Evolutionary conservation across 2,113 vertebrate species (phyloP).

Genomic region (Megatriorchis doriae): DNA sequence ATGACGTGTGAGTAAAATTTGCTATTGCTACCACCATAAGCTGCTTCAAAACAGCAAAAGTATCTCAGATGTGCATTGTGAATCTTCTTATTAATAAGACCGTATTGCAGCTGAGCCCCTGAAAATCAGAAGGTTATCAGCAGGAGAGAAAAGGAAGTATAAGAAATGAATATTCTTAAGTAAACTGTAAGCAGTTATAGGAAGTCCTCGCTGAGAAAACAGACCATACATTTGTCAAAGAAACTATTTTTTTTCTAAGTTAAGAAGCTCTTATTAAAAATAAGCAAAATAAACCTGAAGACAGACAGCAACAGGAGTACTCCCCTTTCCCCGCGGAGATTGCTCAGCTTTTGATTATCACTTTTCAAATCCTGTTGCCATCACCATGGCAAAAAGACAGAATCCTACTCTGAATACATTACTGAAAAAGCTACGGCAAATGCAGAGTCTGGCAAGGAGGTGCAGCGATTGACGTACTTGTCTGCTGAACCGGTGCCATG

Average conservation of each 20-base stretch:
- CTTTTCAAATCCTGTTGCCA: not conserved
- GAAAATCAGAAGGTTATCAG: not conserved
- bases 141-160: not conserved
- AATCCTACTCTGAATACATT: not conserved
- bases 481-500: not conserved
- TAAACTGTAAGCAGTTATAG: not conserved
- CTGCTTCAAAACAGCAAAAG: not conserved
- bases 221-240: not conserved
- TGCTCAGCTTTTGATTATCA: not conserved
- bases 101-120: not conserved
- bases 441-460: not conserved
- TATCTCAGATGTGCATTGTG: not conserved
- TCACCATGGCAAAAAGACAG: not conserved
- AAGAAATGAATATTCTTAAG: not conserved
- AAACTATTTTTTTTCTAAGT: not conserved
- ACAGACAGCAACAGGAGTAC: not conserved
- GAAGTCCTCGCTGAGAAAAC: not conserved
- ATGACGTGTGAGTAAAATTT: not conserved
- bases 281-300: not conserved
- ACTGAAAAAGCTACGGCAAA: not conserved
- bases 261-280: not conserved
- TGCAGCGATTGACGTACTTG: not conserved
- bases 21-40: not conserved
- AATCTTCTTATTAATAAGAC: not conserved
- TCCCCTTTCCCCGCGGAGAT: not conserved